phyloP scores from a whole-genome alignment of 2,797 vertebrate genomes.

The Catostomus latipinnis region DNA sequence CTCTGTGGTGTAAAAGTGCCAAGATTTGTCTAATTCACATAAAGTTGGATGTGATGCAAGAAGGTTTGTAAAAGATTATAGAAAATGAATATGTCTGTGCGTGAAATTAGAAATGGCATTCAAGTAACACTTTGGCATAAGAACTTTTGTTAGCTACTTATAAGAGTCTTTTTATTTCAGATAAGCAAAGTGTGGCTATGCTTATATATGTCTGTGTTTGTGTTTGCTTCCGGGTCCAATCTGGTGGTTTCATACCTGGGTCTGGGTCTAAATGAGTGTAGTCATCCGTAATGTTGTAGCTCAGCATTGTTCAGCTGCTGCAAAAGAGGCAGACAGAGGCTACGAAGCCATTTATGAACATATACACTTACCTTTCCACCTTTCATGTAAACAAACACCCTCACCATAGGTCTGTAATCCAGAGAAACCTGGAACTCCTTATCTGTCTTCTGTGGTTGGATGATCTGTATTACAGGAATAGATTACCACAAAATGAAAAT shows the following conservation, averaged over 20 bases:
- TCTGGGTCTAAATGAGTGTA: conserved; percentile 35
- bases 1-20: not conserved
- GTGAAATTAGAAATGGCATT: not conserved
- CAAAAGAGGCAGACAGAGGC: conserved; percentile 12
- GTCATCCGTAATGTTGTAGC: conserved; percentile 31
- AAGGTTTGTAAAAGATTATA: not conserved
- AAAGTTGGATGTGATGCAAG: not conserved
- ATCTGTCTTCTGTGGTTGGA: not conserved
- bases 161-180: not conserved
- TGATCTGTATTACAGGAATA: too few relatives aligned
- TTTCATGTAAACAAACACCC: not conserved
- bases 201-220: conserved; percentile 17
- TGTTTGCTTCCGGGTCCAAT: conserved; percentile 20
- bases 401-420: not conserved
- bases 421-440: not conserved
- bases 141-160: conserved; percentile 5
- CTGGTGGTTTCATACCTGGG: conserved; percentile 34
- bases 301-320: conserved; percentile 28
- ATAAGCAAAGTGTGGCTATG: not conserved
- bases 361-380: not conserved
- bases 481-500: too few relatives aligned
- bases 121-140: not conserved
- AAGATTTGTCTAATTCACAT: not conserved
- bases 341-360: conserved; percentile 11
- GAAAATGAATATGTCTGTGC: not conserved